phyloP scores from a whole-genome alignment of 1,140 invertebrate species.

The Diprion similis region DNA sequence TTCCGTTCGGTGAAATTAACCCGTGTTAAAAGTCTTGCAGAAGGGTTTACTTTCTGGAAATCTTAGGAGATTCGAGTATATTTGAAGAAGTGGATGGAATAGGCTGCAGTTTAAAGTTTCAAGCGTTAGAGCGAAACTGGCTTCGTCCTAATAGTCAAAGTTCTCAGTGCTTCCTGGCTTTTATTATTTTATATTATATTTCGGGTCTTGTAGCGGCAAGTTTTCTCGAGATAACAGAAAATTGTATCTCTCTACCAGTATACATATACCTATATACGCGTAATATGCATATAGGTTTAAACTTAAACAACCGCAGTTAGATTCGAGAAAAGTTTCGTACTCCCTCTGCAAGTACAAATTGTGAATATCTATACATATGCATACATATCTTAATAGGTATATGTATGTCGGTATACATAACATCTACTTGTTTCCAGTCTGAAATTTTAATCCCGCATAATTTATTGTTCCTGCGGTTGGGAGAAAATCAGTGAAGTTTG shows the following conservation, averaged over 20 bases:
- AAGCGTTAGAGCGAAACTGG: constrained; percentile 54
- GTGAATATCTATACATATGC: neutral
- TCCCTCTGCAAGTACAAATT: neutral
- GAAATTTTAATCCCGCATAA: no score
- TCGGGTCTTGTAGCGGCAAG: constrained; percentile 38
- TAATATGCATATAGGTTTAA: neutral
- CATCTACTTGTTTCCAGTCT: no score
- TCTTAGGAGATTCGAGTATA: no score
- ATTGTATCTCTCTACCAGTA: constrained; percentile 41
- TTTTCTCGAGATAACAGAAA: constrained; percentile 54
- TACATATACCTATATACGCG: neutral
- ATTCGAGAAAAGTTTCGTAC: neutral
- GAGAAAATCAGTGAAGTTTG: no score
- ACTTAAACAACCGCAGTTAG: constrained; percentile 4
- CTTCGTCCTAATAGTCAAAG: constrained; percentile 58
- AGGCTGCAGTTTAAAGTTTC: constrained; percentile 54
- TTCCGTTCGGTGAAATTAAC: no score
- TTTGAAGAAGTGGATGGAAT: constrained; percentile 16
- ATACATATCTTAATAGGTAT: no score
- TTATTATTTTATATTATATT: constrained; percentile 64
- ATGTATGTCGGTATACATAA: no score
- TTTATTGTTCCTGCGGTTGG: no score
- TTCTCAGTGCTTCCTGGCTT: constrained; percentile 38
- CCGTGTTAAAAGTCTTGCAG: no score
- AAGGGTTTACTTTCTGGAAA: no score